Conservation (phyloP, 2,797 vertebrate genomes). For the Sebastes wilsoni region DNA sequence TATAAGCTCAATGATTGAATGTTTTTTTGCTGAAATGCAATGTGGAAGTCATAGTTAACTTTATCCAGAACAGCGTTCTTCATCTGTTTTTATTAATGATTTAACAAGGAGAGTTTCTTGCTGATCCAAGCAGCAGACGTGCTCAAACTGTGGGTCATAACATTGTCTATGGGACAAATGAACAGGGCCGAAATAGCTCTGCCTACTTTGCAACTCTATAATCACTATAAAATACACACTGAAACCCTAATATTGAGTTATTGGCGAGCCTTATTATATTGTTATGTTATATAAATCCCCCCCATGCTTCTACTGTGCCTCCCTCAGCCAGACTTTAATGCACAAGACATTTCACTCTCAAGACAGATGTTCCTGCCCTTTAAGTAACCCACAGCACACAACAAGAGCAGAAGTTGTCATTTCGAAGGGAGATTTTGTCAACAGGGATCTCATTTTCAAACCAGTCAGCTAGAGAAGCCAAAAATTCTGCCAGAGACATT, state of each 20-base stretch:
- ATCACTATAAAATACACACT: background rate
- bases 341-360: background rate
- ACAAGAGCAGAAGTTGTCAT: conserved; percentile 21
- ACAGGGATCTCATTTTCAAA: conserved; percentile 54
- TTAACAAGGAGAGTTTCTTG: background rate
- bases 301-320: background rate
- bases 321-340: background rate
- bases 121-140: background rate
- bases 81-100: background rate
- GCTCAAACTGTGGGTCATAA: background rate
- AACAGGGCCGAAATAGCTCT: background rate
- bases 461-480: conserved; percentile 32
- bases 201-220: background rate
- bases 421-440: conserved; percentile 27
- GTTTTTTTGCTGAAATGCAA: background rate
- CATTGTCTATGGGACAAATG: background rate
- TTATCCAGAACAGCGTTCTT: background rate
- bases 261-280: background rate
- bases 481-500: conserved; percentile 35
- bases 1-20: background rate
- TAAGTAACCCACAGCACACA: conserved; percentile 19
- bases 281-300: background rate
- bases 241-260: background rate
- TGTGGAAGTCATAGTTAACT: background rate
- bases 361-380: conserved; percentile 13